Evolutionary conservation across 2,797 vertebrate species (phyloP), one percentile per base, ranked within the genome.

Genomic region (Molossus alvarezi): DNA sequence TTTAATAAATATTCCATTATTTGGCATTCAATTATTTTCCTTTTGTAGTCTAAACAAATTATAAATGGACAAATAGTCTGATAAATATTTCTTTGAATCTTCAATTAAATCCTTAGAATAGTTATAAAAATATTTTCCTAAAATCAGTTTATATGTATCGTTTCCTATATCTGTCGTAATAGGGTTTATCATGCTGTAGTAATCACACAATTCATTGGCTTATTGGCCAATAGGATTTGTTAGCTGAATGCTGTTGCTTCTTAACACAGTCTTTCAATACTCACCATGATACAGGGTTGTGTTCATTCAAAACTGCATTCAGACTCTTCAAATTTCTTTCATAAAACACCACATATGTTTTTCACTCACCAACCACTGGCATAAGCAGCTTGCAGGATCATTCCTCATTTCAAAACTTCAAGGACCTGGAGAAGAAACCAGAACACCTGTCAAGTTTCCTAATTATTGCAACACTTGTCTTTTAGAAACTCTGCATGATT

Each of bases 1-100:
- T 69, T 41, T 23, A 75, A 62, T 9, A 65, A 53, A 27, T 20
- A 2, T 45, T 37, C 9, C 21, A 8, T 55, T 71, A 20, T 11
- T 65, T 14, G 33, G 1, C 7, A 75, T 60, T 14, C 0, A 25
- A 1, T n/a, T 41, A 37, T 94, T 90, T 77, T 12, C 1, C n/a
- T n/a, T 93, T 88, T 77, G 14, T 71, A 80, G 60, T 58, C 73
- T 79, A 92, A 91, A 76, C 45, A 75, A 72, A 87, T 48, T 67
- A 5, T 67, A 88, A 77, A 48, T 71, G 11, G 3, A 92, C 9
- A 80, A 48, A 5, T 33, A 55, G 1, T 9, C 9, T 71, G 4
- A 9, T 83, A 86, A 69, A 41, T 82, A 85, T 60, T 95, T 94
- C 1, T 72, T 87, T 83, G 23, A 55, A 29, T 76, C n/a, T 91